Evolutionary conservation across 2,888 invertebrate species (phyloP), one percentile per base, ranked within the genome.

Genomic region (Brenthis daphne): DNA sequence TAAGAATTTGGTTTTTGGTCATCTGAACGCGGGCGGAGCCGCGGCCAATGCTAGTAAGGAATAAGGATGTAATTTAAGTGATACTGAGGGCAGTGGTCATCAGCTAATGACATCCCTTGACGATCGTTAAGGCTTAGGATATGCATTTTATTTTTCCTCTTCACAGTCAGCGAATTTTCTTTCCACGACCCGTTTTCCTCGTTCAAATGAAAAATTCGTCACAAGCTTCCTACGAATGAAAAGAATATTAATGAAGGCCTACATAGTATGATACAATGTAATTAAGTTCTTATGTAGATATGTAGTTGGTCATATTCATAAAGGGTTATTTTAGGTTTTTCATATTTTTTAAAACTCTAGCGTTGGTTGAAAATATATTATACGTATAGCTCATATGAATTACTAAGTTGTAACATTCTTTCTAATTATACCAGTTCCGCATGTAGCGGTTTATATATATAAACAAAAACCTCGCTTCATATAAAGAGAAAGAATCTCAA

Each of bases 51-150:
- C 20, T 20, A 20, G 20, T 20, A 20, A 20, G 1, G 20, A 58
- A 29, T 13, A 29, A 24, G 6, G 2, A 37, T n/a, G 58, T 8
- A 24, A 58, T 54, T 63, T 63, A 63, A 48, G 56, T 53, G 37
- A 63, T 57, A 33, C 63, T 11, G 8, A 43, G 37, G 51, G 63
- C 63, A 48, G 12, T 63, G 67, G 67, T 50, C 63, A 67, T 67
- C 67, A 67, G 63, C 67, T 67, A 67, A 67, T 63, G 61, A 63
- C 48, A 37, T 63, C 67, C 63, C 63, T 50, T 29, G 55, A 57
- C 67, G 63, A 43, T 63, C 61, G 37, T 67, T 67, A 67, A 55
- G 67, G 29, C 60, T 60, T 50, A 60, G 60, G 48, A 60, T 50
- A 60, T 33, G 50, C 60, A 60, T 60, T 60, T 60, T 60, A 50